Percentiles rank a stretch among this genome's conserved stretches.
Evolutionary conservation across 2,113 vertebrate genomes (phyloP).

Genomic region (Cebidichthys violaceus): DNA sequence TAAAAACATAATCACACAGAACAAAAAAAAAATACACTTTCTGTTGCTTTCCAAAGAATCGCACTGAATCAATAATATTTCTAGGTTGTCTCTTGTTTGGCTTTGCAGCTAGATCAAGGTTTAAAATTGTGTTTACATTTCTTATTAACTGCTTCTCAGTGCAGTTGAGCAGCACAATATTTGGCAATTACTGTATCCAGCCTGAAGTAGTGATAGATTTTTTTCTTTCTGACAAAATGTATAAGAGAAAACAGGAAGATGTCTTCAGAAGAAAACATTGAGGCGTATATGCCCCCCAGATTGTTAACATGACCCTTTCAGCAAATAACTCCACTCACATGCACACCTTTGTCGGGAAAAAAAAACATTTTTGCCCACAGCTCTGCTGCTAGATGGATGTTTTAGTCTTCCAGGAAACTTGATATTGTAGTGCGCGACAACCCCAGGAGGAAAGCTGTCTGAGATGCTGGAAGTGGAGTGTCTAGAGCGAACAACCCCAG

Average conservation of each 20-base stretch:
- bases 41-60: neutral
- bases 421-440: conserved; percentile 50
- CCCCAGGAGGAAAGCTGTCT: conserved; percentile 51
- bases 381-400: conserved; percentile 54
- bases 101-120: neutral
- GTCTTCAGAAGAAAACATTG: conserved; percentile 10
- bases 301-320: conserved; percentile 56
- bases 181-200: neutral
- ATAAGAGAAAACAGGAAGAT: conserved; percentile 2
- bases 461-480: conserved; percentile 45
- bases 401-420: conserved; percentile 59
- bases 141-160: neutral
- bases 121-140: conserved; percentile 15
- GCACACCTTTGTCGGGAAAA: conserved; percentile 17
- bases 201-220: neutral
- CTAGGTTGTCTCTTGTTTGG: neutral
- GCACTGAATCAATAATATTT: neutral
- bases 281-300: conserved; percentile 52
- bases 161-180: neutral
- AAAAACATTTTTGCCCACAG: conserved; percentile 24
- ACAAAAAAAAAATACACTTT: neutral
- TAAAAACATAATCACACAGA: neutral
- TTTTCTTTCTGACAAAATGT: neutral
- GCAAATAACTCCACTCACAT: conserved; percentile 16
- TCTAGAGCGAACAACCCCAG: conserved; percentile 33